These are phyloP conservation scores for Parotocinclus haroldoi DNA, from an alignment of 2,797 vertebrate species.

Conservation along the genomic window DNA sequence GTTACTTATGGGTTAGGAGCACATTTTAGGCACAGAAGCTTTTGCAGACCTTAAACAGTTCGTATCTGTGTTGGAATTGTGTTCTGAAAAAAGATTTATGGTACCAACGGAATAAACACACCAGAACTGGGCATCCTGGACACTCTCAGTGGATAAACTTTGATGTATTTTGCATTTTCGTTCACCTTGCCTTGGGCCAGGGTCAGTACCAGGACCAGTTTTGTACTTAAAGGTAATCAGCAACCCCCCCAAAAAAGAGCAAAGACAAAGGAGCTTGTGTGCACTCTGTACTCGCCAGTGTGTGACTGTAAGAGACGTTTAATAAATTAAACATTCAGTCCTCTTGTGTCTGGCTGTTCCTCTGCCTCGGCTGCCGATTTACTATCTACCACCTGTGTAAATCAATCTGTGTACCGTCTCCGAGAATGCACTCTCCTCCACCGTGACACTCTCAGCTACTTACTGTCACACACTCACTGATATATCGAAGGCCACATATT, in stretches of 20 bases:
- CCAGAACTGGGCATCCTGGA: too few relatives aligned
- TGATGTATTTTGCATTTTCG: too few relatives aligned
- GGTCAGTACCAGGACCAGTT: too few relatives aligned
- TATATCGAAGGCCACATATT: conserved; percentile 51
- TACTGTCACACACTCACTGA: conserved; percentile 47
- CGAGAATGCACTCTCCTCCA: conserved; percentile 33
- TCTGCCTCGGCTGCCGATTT: conserved; percentile 42
- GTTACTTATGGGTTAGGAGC: too few relatives aligned
- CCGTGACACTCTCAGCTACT: conserved; percentile 41
- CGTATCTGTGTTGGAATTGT: too few relatives aligned
- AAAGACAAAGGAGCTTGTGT: conserved; percentile 24
- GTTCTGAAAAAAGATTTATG: too few relatives aligned
- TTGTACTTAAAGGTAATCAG: too few relatives aligned
- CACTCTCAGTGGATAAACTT: too few relatives aligned
- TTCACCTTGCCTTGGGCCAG: too few relatives aligned
- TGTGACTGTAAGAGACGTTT: conserved; percentile 37
- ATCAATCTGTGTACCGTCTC: conserved; percentile 47
- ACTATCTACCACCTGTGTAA: conserved; percentile 44
- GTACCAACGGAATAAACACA: too few relatives aligned
- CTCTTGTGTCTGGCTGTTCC: conserved; percentile 27
- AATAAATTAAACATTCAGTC: conserved; percentile 26
- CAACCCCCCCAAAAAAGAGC: background rate
- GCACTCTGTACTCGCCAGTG: conserved; percentile 16
- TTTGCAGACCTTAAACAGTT: too few relatives aligned
- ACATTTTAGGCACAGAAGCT: too few relatives aligned